Evolutionary conservation across 1,140 invertebrate species (phyloP).

Genomic region (Brachionus asplanchnoidis): DNA sequence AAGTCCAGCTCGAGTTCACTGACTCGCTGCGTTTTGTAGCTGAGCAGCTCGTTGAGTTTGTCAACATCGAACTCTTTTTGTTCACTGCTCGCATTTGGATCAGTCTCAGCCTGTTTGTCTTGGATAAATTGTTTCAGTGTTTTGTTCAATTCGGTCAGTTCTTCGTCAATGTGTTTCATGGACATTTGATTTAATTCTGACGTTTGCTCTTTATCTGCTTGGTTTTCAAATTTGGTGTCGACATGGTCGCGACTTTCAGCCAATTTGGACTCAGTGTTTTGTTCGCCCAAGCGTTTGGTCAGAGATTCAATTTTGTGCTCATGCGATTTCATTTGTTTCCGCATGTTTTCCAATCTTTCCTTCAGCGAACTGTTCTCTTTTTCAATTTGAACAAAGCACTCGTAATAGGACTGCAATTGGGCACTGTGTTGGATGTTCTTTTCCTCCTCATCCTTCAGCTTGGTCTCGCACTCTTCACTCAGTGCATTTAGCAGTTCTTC

Average conservation of each 20-base stretch:
- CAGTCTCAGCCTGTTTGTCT: not conserved
- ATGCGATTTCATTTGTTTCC: not conserved
- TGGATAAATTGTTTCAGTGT: slow-evolving; percentile 16
- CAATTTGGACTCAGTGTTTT: not conserved
- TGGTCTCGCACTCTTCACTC: slow-evolving; percentile 1
- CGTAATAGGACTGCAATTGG: slow-evolving; percentile 37
- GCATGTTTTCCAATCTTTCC: not conserved
- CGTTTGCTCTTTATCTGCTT: not conserved
- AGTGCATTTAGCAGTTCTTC: slow-evolving; percentile 11
- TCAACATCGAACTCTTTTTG: not conserved
- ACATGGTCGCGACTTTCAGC: not conserved
- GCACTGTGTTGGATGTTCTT: slow-evolving; percentile 28
- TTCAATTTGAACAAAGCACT: slow-evolving; percentile 39
- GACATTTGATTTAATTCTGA: slow-evolving; percentile 3
- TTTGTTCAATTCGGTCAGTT: not conserved
- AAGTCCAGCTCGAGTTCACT: slow-evolving; percentile 2
- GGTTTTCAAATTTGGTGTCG: not conserved
- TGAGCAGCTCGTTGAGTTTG: not conserved
- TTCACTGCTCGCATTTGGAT: not conserved
- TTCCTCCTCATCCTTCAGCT: slow-evolving; percentile 18
- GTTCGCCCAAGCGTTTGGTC: not conserved
- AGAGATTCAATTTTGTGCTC: not conserved
- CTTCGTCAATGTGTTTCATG: slow-evolving; percentile 35
- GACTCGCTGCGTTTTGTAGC: not conserved
- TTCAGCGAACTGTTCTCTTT: slow-evolving; percentile 34